phyloP scores from a whole-genome alignment of 30 jellyfish, hydroid and myxozoan genomes.

The Aurelia sp. region DNA sequence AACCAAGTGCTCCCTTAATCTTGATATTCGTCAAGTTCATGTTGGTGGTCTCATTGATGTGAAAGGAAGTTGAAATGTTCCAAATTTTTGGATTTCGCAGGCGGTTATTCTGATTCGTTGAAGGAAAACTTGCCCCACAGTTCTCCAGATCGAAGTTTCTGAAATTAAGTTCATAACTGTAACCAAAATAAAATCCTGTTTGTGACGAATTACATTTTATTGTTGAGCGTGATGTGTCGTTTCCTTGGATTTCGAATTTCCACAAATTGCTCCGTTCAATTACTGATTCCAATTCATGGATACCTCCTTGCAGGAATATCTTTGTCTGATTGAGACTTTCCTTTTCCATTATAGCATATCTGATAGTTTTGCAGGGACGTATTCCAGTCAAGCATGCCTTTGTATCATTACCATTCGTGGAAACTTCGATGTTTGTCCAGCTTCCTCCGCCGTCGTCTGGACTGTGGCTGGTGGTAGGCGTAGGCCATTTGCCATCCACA shows the following conservation, averaged over 20 bases:
- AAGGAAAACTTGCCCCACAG: constrained; percentile 57
- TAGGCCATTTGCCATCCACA: too few species aligned
- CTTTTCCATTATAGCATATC: constrained; percentile 43
- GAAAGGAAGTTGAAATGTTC: constrained; percentile 71
- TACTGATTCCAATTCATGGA: constrained; percentile 17
- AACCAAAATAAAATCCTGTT: constrained; percentile 64
- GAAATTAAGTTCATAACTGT: constrained; percentile 21
- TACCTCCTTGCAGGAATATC: constrained; percentile 32
- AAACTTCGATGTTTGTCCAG: too few species aligned
- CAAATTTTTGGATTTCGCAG: background rate
- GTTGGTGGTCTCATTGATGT: constrained; percentile 25
- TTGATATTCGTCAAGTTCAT: constrained; percentile 16
- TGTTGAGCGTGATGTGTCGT: background rate
- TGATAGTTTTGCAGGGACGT: constrained; percentile 69
- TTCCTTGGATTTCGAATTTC: constrained; percentile 30
- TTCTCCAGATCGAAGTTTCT: constrained; percentile 3
- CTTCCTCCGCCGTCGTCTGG: too few species aligned
- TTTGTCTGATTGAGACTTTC: constrained; percentile 28
- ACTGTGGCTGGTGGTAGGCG: too few species aligned
- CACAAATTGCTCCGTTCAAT: background rate
- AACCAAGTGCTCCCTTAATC: constrained; percentile 39
- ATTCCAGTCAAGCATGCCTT: constrained; percentile 55
- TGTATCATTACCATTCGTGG: constrained; percentile 18
- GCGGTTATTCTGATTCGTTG: constrained; percentile 37
- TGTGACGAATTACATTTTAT: constrained; percentile 30